phyloP scores from a whole-genome alignment of 1,140 invertebrate genomes.

The Cydia amplana region DNA sequence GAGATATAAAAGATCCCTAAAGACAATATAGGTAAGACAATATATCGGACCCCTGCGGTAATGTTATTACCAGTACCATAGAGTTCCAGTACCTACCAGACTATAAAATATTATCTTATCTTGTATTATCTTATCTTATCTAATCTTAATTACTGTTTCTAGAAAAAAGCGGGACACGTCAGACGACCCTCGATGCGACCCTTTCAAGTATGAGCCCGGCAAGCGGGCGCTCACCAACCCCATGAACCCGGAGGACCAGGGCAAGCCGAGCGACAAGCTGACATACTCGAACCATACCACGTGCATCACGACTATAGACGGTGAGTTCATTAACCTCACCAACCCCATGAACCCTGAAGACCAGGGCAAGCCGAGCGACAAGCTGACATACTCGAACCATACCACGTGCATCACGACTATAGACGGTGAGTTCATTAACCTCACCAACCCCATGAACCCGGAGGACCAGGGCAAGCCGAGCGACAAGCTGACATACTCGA shows the following conservation, averaged over 20 bases:
- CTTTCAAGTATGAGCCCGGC: background rate
- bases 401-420: slow-evolving; percentile 12
- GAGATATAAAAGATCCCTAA: too few relatives aligned
- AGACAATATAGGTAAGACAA: too few relatives aligned
- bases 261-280: background rate
- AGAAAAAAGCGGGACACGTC: background rate
- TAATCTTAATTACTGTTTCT: background rate
- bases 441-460: background rate
- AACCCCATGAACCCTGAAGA: background rate
- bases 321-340: background rate
- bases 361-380: background rate
- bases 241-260: background rate
- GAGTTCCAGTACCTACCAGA: too few relatives aligned
- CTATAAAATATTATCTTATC: too few relatives aligned
- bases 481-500: background rate
- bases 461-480: background rate
- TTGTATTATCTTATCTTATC: too few relatives aligned
- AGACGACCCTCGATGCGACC: background rate
- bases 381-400: background rate
- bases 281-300: slow-evolving; percentile 1
- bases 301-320: background rate
- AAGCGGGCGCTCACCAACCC: background rate
- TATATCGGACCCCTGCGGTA: too few relatives aligned
- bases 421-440: background rate
- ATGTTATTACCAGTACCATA: too few relatives aligned